Evolutionary conservation across 2,888 invertebrate species (phyloP).

Genomic region (Cosmorhoe ocellata): DNA sequence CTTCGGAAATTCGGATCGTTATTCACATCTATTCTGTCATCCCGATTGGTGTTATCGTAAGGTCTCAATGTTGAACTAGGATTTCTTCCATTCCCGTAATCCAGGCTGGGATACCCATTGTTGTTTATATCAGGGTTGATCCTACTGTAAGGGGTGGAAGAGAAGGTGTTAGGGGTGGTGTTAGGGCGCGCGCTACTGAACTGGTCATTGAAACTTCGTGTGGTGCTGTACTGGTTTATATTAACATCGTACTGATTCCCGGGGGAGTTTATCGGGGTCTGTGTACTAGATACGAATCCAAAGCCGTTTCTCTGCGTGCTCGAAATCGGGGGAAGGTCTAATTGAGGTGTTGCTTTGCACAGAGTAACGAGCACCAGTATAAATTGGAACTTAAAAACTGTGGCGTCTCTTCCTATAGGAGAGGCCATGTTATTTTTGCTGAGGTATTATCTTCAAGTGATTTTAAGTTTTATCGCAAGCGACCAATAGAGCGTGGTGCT

Average conservation of each 20-base stretch:
- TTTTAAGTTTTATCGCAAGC: constrained; percentile 10
- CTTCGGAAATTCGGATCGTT: constrained; percentile 73
- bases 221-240: constrained; percentile 55
- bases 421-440: constrained; percentile 65
- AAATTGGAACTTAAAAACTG: constrained; percentile 45
- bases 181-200: constrained; percentile 61
- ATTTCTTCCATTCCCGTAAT: constrained; percentile 57
- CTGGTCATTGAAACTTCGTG: constrained; percentile 50
- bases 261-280: constrained; percentile 63
- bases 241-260: constrained; percentile 68
- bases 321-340: constrained; percentile 81
- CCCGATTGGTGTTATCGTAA: constrained; percentile 61
- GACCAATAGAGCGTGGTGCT: constrained; percentile 63
- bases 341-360: constrained; percentile 63
- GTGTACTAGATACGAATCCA: constrained; percentile 64
- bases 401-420: constrained; percentile 9
- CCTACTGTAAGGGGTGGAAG: constrained; percentile 61
- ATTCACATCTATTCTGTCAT: constrained; percentile 73
- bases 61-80: constrained; percentile 61
- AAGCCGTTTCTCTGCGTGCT: constrained; percentile 59
- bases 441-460: constrained; percentile 7
- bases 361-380: constrained; percentile 44
- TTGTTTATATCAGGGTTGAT: constrained; percentile 76
- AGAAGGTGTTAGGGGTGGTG: constrained; percentile 47
- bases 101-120: constrained; percentile 68